Base-by-base conservation (phyloP, 2,797 vertebrate species). In the Uromys caudimaculatus region DNA sequence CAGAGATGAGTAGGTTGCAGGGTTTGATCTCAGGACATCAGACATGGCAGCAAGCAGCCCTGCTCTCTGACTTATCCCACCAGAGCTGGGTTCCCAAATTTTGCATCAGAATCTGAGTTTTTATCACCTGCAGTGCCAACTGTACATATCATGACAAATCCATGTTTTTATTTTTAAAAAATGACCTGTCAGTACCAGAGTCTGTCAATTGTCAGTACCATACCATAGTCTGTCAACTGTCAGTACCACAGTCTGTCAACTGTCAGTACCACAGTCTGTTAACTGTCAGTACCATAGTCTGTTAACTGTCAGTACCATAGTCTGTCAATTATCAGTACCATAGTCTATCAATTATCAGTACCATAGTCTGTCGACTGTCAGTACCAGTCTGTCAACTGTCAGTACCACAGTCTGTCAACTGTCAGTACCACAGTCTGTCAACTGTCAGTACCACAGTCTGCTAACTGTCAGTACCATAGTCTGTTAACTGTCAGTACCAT, bases 101-200 rank as follows among this genome's bases (percentile, higher is more conserved):
- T 38, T 78, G 35, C 82, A 44, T 62, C 41, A 89, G 94, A 95
- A 23, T 44, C 76, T 94, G 77, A 47, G 60, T 88, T 87, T 86
- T 89, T 73, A 82, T 85, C 75, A 94, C 77, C 52, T 54, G 24
- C 44, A 62, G 29, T 32, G 54, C 32, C 58, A 84, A 44, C 56
- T 93, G 64, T 71, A 90, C 29, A 62, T 81, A 41, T 83, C 35
- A 9, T 54, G 71, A 93, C 29, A 81, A 23, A 38, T 76, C 71
- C 11, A 29, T 44, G 58, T 47, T 24, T 83, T 69, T 56, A 67
- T 76, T 79, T 96, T 96, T 84, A 95, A 93, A 79, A 95, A 89
- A 89, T 77, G 78, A 13, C 32, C 32, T 83, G 69, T 77, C 9
- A 52, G 52, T 52, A 11, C 52, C 52, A 52, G 2, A 52, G 52